These are phyloP conservation scores for Choreutis nemorana DNA, from an alignment of 2,888 invertebrate species.

Conservation along the genomic window DNA sequence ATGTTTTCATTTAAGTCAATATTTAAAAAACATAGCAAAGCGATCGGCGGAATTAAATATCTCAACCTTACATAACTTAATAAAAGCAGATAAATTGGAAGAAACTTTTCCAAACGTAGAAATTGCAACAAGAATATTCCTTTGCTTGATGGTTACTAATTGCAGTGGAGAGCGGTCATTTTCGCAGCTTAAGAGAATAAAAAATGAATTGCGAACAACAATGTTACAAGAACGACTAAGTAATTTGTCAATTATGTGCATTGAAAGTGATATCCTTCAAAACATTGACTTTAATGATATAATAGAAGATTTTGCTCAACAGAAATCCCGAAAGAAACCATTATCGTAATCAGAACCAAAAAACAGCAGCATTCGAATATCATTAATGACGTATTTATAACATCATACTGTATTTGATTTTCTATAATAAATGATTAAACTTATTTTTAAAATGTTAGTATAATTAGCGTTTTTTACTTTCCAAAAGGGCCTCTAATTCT, in stretches of 20 bases:
- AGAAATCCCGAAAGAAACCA: constrained; percentile 9
- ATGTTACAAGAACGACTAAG: constrained; percentile 6
- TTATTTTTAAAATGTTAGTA: constrained; percentile 5
- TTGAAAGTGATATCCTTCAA: constrained; percentile 8
- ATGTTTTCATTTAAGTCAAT: constrained; percentile 4
- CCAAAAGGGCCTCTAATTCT: constrained; percentile 7
- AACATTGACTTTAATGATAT: constrained; percentile 9
- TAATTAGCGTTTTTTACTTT: constrained; percentile 7
- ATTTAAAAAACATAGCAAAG: constrained; percentile 4
- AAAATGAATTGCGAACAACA: constrained; percentile 8
- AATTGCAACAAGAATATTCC: constrained; percentile 6
- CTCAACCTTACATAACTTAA: constrained; percentile 5
- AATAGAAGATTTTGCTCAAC: constrained; percentile 11
- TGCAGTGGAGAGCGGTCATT: constrained; percentile 8
- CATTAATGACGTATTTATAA: constrained; percentile 6
- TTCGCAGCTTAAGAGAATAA: constrained; percentile 9
- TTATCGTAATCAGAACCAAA: constrained; percentile 6
- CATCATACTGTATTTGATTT: constrained; percentile 5
- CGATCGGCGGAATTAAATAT: too few relatives aligned
- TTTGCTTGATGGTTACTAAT: constrained; percentile 6
- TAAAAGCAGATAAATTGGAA: constrained; percentile 7
- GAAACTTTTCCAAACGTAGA: constrained; percentile 8
- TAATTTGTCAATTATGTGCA: constrained; percentile 10
- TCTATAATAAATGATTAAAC: constrained; percentile 2
- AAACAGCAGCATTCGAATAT: constrained; percentile 2